Evolutionary conservation across 2,797 vertebrate species (phyloP).

Genomic region (Myripristis jacobus): DNA sequence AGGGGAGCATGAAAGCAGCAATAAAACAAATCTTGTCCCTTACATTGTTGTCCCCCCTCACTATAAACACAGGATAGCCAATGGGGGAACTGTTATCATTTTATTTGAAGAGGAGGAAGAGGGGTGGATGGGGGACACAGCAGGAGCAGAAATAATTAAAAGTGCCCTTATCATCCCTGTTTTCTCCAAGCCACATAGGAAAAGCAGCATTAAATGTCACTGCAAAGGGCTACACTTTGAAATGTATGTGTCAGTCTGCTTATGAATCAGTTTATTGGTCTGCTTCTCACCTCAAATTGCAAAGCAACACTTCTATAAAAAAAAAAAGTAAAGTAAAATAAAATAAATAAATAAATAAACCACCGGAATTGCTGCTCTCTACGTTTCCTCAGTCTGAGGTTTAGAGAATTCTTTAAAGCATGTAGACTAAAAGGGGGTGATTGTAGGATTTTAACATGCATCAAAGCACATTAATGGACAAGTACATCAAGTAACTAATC

Average conservation of each 20-base stretch:
- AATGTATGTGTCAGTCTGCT: constrained; percentile 63
- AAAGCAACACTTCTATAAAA: constrained; percentile 39
- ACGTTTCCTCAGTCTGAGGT: neutral
- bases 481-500: too few species aligned
- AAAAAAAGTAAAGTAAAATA: too few species aligned
- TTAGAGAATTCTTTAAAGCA: neutral
- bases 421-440: too few species aligned
- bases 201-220: constrained; percentile 71
- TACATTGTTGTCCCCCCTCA: constrained; percentile 56
- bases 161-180: constrained; percentile 71
- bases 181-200: constrained; percentile 54
- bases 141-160: constrained; percentile 78
- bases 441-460: too few species aligned
- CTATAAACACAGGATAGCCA: constrained; percentile 67
- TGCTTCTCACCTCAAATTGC: constrained; percentile 42
- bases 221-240: constrained; percentile 59
- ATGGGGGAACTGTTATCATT: constrained; percentile 66
- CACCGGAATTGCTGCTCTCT: neutral
- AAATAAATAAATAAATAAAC: constrained; percentile 5
- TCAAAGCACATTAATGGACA: too few species aligned
- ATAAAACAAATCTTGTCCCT: constrained; percentile 72
- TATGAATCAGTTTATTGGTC: constrained; percentile 54
- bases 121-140: constrained; percentile 37
- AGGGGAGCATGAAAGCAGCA: constrained; percentile 45
- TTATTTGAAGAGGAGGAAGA: constrained; percentile 68